Percentiles rank a stretch among this genome's conserved stretches.
Evolutionary conservation across 2,113 vertebrate genomes (phyloP).

Genomic region (Barbus barbus): DNA sequence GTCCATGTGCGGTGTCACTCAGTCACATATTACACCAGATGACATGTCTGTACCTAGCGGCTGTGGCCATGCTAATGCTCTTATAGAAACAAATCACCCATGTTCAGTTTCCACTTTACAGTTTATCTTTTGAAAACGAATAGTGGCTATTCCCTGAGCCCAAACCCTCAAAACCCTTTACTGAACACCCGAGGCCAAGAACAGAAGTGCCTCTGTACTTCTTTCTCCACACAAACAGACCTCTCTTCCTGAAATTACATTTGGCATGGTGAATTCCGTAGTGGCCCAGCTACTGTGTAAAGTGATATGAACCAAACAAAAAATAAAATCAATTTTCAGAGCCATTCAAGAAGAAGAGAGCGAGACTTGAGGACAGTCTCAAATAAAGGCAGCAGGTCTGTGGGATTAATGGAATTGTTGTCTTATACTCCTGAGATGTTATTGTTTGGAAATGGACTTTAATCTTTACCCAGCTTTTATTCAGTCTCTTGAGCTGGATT

Average conservation of each 20-base stretch:
- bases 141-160: constrained; percentile 5
- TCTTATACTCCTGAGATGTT: constrained; percentile 58
- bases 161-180: constrained; percentile 24
- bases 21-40: constrained; percentile 9
- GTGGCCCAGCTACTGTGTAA: constrained; percentile 67
- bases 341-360: constrained; percentile 34
- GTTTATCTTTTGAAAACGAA: constrained; percentile 33
- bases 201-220: constrained; percentile 44
- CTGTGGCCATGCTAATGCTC: constrained; percentile 16
- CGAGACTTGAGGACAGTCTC: constrained; percentile 37
- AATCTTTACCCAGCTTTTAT: constrained; percentile 61
- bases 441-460: constrained; percentile 54
- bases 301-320: constrained; percentile 69
- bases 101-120: constrained; percentile 27
- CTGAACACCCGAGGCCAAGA: constrained; percentile 27
- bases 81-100: constrained; percentile 33
- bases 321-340: constrained; percentile 66
- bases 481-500: constrained; percentile 60
- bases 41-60: neutral
- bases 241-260: constrained; percentile 64
- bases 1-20: neutral
- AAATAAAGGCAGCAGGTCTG: constrained; percentile 57
- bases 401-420: constrained; percentile 67
- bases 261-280: constrained; percentile 63
- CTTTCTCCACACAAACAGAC: constrained; percentile 42